Base-by-base conservation (phyloP, 2,113 vertebrate species). In the Poecilia latipinna region DNA sequence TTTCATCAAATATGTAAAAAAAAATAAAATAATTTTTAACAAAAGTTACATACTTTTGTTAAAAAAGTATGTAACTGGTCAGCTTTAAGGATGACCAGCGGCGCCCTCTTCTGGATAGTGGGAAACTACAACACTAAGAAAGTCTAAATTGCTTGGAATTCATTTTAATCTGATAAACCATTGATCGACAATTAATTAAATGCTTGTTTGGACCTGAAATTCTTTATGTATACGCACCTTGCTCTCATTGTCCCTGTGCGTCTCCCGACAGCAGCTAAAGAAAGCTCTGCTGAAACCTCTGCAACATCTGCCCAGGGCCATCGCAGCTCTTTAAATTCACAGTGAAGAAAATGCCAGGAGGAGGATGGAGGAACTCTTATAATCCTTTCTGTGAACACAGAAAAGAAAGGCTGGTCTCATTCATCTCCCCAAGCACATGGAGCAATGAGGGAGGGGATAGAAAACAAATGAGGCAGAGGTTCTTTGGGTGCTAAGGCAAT, bases 191-290 rank as follows among this genome's bases (percentile, higher is more conserved):
- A 11, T 37, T 37, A 11, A 37, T 11, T 37, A 37, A 37, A 37
- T 2, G 19, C 7, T n/a, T 57, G 5, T 22, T n/a, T 57, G 19
- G 5, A 57, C 24, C 8, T 57, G 19, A 2, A 24, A 12, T 17
- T 19, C 10, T 6, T 6, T 35, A 29, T 70, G 76, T 54, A 35
- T 10, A 88, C 93, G 91, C 35, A 94, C 94, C 68, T 86, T 88
- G 57, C n/a, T 79, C 0, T 1, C 51, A 0, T 6, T 80, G 8
- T 26, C 8, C 10, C 15, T 80, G 0, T 54, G 2, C 1, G 28
- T 22, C 15, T n/a, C 90, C 91, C 90, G 89, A 37, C 72, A 39
- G 82, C 95, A 95, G 83, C 93, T 93, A 19, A 93, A 94, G 22
- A 90, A 37, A 26, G 89, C 92, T 68, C 88, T 84, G 81, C 81